These are phyloP conservation scores for Esox niger DNA, from an alignment of 2,113 vertebrate genomes.

Conservation along the genomic window DNA sequence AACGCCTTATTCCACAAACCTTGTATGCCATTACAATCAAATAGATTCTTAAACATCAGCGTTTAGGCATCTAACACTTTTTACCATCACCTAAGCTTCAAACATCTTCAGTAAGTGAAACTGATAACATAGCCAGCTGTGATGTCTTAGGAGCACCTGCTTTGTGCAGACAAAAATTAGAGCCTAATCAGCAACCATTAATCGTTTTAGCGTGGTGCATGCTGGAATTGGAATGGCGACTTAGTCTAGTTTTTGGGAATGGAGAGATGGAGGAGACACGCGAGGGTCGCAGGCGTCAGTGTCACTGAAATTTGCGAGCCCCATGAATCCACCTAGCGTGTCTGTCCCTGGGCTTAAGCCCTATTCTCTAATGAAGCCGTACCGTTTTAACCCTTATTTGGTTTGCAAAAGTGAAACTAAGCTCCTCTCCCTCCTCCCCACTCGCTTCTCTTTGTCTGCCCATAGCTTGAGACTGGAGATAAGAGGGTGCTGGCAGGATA, in stretches of 20 bases:
- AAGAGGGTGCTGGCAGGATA: constrained; percentile 41
- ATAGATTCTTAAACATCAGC: constrained; percentile 67
- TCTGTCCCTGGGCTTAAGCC: constrained; percentile 68
- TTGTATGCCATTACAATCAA: constrained; percentile 41
- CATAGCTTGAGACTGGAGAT: constrained; percentile 7
- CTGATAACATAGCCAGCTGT: constrained; percentile 48
- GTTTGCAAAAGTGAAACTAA: constrained; percentile 77
- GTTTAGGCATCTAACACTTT: constrained; percentile 64
- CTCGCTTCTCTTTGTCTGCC: constrained; percentile 34
- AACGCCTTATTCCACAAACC: constrained; percentile 25
- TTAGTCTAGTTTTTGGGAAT: constrained; percentile 28
- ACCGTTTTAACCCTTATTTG: constrained; percentile 77
- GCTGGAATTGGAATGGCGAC: constrained; percentile 37
- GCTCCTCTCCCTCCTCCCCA: constrained; percentile 47
- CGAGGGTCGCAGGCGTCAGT: constrained; percentile 31
- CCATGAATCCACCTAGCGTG: constrained; percentile 60
- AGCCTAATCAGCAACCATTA: constrained; percentile 55
- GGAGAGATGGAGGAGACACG: constrained; percentile 21
- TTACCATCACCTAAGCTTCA: constrained; percentile 38
- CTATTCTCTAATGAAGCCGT: constrained; percentile 69
- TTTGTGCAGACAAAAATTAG: constrained; percentile 38
- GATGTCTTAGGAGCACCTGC: constrained; percentile 30
- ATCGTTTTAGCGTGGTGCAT: constrained; percentile 17
- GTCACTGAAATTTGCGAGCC: constrained; percentile 57
- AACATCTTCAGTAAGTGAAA: no score